phyloP scores from a whole-genome alignment of 2,113 vertebrate genomes.

The Pelecanoides urinatrix region DNA sequence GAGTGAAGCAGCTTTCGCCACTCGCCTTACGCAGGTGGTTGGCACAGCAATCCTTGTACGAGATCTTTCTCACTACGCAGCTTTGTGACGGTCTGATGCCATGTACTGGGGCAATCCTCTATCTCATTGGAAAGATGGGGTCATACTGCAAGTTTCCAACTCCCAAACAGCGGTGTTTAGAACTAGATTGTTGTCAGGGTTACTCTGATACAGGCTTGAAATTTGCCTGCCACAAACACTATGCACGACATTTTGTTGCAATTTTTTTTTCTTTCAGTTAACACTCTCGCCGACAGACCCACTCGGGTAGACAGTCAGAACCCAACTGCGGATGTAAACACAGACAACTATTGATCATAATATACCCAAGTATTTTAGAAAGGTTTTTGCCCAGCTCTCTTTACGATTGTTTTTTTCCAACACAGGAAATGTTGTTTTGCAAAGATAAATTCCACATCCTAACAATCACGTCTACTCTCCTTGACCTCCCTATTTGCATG shows the following conservation, averaged over 20 bases:
- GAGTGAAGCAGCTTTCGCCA: not conserved
- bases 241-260: not conserved
- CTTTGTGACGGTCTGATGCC: not conserved
- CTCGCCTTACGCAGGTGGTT: not conserved
- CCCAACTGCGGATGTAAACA: rapidly evolving
- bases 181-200: not conserved
- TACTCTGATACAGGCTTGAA: not conserved
- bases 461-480: not conserved
- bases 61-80: not conserved
- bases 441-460: not conserved
- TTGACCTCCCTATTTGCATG: not conserved
- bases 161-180: not conserved
- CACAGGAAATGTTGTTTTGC: not conserved
- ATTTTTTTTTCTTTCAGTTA: not conserved
- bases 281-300: not conserved
- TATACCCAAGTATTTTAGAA: not conserved
- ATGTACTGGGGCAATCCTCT: not conserved
- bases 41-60: not conserved
- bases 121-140: not conserved
- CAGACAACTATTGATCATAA: not conserved
- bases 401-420: not conserved
- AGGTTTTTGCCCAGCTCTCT: not conserved
- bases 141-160: not conserved
- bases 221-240: not conserved
- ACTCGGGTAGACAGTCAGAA: not conserved